Evolutionary conservation across 1,140 invertebrate species (phyloP).

Genomic region (Trichomalopsis sarcophagae): DNA sequence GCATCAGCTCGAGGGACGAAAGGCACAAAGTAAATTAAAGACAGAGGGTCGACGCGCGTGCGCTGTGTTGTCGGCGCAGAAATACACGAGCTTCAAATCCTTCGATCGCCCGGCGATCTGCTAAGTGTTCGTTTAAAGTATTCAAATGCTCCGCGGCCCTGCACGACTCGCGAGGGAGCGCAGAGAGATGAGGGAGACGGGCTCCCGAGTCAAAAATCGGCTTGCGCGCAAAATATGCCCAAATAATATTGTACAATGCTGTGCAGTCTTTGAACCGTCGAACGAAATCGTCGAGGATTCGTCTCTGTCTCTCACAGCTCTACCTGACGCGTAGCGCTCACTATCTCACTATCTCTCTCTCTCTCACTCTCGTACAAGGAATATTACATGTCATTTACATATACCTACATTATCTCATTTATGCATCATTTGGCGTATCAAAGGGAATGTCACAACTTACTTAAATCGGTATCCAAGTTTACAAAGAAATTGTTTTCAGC

Average conservation of each 20-base stretch:
- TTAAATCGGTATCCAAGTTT: slow-evolving; percentile 21
- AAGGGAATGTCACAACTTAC: slow-evolving; percentile 51
- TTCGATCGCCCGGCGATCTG: background rate
- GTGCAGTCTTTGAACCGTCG: background rate
- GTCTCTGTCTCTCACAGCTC: background rate
- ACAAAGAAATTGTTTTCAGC: slow-evolving; percentile 13
- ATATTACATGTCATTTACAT: slow-evolving; percentile 29
- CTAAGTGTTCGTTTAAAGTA: background rate
- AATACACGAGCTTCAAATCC: slow-evolving; percentile 17
- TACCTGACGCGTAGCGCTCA: background rate
- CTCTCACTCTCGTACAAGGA: background rate
- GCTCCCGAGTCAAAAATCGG: background rate
- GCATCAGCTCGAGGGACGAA: slow-evolving; percentile 59
- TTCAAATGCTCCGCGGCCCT: background rate
- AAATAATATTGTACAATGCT: background rate
- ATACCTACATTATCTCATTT: slow-evolving; percentile 40
- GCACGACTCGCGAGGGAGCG: background rate
- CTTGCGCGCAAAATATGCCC: too few relatives aligned
- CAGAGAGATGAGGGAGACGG: background rate
- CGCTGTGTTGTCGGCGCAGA: background rate
- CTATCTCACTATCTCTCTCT: too few relatives aligned
- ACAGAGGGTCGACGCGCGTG: slow-evolving; percentile 19
- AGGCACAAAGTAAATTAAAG: slow-evolving; percentile 70
- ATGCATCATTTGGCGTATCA: slow-evolving; percentile 53
- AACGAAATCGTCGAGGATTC: slow-evolving; percentile 8